These are phyloP conservation scores for Heliconius hermathena DNA, from an alignment of 1,140 invertebrate species.

Conservation along the genomic window DNA sequence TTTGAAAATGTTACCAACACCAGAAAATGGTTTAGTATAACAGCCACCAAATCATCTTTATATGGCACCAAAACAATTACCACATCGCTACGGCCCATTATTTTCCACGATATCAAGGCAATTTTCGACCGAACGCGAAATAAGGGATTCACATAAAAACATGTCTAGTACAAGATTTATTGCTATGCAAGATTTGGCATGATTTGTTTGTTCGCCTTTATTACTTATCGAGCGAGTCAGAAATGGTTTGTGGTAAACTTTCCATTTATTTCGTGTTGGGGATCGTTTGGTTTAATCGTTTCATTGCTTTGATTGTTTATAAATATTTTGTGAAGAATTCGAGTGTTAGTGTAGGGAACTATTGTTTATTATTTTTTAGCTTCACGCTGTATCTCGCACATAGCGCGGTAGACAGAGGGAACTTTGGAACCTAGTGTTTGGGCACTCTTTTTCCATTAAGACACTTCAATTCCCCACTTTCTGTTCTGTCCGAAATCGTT, in stretches of 20 bases:
- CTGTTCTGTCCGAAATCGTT: no score
- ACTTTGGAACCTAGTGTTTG: no score
- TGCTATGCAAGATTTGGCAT: constrained; percentile 43
- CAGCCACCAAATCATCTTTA: constrained; percentile 15
- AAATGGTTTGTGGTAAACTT: constrained; percentile 37
- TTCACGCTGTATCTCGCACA: no score
- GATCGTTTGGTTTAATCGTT: not conserved
- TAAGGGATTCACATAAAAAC: constrained; percentile 51
- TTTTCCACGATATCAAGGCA: constrained; percentile 42
- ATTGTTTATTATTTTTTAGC: not conserved
- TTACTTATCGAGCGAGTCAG: constrained; percentile 38
- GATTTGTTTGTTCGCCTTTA: constrained; percentile 44
- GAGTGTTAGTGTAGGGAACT: not conserved
- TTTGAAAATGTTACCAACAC: not conserved
- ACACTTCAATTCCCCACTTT: no score
- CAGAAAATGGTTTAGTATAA: constrained; percentile 8
- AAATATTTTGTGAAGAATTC: not conserved
- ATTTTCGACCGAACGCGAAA: constrained; percentile 50
- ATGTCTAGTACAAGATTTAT: constrained; percentile 43
- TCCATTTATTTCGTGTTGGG: constrained; percentile 27
- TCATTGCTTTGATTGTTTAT: not conserved
- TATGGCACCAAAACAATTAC: constrained; percentile 31
- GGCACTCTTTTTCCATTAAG: no score
- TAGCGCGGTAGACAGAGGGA: no score
- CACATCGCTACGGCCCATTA: constrained; percentile 33